Evolutionary conservation across 2,888 invertebrate genomes (phyloP).

Genomic region (Ommatoiulus sabulosus): DNA sequence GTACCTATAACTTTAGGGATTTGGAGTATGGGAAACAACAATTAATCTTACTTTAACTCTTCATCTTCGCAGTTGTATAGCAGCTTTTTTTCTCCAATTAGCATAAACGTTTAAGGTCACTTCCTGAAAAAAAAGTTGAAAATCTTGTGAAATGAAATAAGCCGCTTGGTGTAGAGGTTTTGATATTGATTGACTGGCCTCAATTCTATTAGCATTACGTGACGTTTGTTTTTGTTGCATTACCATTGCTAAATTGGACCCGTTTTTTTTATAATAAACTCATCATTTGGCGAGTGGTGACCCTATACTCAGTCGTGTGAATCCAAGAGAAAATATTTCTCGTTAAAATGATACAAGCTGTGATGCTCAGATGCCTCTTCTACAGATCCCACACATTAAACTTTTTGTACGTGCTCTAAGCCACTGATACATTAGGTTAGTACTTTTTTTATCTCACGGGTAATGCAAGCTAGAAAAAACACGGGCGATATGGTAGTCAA

Average conservation of each 20-base stretch:
- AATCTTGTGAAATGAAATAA: conserved; percentile 8
- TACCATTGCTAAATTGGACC: not conserved
- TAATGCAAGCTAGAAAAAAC: not conserved
- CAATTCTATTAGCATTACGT: not conserved
- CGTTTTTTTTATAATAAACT: not conserved
- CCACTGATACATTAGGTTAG: not conserved
- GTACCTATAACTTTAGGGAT: not conserved
- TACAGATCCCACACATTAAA: conserved; percentile 3
- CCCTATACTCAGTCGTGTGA: conserved; percentile 35
- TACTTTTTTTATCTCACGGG: not conserved
- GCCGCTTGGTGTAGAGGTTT: not conserved
- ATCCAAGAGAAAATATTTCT: not conserved
- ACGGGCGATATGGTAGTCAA: not conserved
- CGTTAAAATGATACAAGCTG: not conserved
- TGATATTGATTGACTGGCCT: conserved; percentile 11
- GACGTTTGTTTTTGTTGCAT: not conserved
- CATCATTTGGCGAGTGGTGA: not conserved
- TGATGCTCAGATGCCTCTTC: not conserved
- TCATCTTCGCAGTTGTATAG: not conserved
- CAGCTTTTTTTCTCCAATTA: not conserved
- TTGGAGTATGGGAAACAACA: not conserved
- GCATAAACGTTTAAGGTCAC: conserved; percentile 26
- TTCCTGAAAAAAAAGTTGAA: conserved; percentile 13
- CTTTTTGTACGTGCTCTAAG: not conserved
- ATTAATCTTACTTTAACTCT: not conserved